A percentile compares a stretch with the other conserved stretches of the same genome.
Evolutionary conservation across 2,113 vertebrate genomes (phyloP).

Genomic region (Cochlearius cochlearius): DNA sequence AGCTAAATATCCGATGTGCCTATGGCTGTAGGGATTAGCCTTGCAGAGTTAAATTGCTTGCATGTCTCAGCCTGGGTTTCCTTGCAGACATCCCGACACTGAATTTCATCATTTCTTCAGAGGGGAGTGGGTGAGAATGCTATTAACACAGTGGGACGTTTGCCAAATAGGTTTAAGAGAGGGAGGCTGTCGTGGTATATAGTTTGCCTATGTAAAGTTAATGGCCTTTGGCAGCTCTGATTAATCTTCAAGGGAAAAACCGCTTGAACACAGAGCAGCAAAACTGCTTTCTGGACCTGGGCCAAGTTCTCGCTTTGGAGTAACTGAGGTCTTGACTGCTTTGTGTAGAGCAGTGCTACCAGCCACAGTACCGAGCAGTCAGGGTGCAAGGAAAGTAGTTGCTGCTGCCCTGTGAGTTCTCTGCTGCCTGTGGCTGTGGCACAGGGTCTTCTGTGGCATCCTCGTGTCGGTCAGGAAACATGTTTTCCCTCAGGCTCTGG

Average conservation of each 20-base stretch:
- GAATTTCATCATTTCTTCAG: neutral
- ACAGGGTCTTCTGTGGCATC: accelerated
- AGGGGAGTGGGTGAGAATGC: neutral
- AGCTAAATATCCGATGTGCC: neutral
- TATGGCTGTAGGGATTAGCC: neutral
- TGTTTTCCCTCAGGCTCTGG: neutral
- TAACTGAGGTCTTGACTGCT: neutral
- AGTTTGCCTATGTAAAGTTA: neutral
- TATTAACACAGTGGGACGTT: neutral
- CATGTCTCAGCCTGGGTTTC: neutral
- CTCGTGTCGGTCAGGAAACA: neutral
- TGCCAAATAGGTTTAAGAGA: conserved; percentile 23
- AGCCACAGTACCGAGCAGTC: neutral
- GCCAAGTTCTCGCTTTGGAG: neutral
- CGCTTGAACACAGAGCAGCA: neutral
- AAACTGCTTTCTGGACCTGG: neutral
- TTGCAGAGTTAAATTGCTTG: neutral
- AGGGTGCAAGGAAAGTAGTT: neutral
- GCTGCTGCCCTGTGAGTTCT: neutral
- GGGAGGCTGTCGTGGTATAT: neutral
- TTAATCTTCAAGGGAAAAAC: neutral
- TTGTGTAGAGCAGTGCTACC: neutral
- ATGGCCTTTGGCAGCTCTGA: conserved; percentile 39
- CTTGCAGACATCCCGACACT: neutral
- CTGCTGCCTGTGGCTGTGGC: neutral